These are phyloP conservation scores for Papilio helenus DNA, from an alignment of 1,140 invertebrate species.

Conservation along the genomic window DNA sequence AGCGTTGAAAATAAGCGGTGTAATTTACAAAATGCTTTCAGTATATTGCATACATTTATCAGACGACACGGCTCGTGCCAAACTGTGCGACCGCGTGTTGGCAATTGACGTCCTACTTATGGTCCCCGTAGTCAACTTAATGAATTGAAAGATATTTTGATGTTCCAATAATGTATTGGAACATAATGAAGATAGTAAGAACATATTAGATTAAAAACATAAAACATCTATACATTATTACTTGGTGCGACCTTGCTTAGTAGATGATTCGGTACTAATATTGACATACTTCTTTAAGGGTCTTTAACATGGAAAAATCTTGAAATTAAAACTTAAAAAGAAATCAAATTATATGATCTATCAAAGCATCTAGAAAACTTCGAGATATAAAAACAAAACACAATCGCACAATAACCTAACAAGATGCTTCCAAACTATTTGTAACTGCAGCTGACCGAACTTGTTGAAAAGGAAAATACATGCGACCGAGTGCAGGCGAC, in stretches of 20 bases:
- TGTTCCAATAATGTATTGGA: neutral
- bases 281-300: no score
- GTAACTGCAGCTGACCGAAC: neutral
- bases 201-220: no score
- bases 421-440: neutral
- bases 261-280: no score
- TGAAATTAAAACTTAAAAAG: no score
- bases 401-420: neutral
- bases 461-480: slow-evolving; percentile 23
- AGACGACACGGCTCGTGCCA: slow-evolving; percentile 15
- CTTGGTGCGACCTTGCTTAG: no score
- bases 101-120: slow-evolving; percentile 30
- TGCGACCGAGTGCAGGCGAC: neutral
- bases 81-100: slow-evolving; percentile 30
- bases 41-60: slow-evolving; percentile 34
- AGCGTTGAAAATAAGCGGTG: slow-evolving; percentile 17
- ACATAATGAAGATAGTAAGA: neutral
- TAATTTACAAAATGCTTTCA: slow-evolving; percentile 31
- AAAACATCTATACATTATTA: no score
- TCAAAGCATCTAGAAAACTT: neutral
- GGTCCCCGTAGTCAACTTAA: neutral
- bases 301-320: no score
- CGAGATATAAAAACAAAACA: neutral
- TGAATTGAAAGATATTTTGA: neutral
- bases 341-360: no score